These are phyloP conservation scores for Passer montanus DNA, from an alignment of 2,113 vertebrate genomes.

Conservation along the genomic window DNA sequence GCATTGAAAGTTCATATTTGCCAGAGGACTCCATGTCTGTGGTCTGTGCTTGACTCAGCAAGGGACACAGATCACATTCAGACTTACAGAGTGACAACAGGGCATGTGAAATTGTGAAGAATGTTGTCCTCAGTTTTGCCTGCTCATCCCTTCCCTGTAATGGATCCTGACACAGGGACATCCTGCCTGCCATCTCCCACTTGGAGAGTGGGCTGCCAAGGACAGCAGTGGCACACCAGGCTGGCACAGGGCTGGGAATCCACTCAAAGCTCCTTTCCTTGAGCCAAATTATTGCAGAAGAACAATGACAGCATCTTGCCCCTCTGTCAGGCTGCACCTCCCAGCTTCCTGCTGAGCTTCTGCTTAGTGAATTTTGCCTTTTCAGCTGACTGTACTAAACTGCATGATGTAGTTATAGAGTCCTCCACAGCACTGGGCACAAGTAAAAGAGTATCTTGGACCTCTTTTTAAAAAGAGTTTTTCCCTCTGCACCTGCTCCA, in stretches of 20 bases:
- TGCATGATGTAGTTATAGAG: not conserved
- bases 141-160: not conserved
- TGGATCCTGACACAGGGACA: conserved; percentile 22
- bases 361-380: not conserved
- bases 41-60: not conserved
- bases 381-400: not conserved
- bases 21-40: not conserved
- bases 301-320: not conserved
- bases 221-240: not conserved
- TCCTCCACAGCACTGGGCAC: not conserved
- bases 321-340: not conserved
- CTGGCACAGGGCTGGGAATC: not conserved
- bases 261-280: not conserved
- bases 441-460: not conserved
- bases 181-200: not conserved
- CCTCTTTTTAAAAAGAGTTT: not conserved
- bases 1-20: not conserved
- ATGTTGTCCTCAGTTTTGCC: not conserved
- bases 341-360: not conserved
- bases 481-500: not conserved
- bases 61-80: not conserved
- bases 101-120: not conserved
- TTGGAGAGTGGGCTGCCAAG: not conserved
- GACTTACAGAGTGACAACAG: not conserved
- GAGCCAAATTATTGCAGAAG: not conserved